phyloP scores from a whole-genome alignment of 1,140 invertebrate genomes.

The Psilanteris sp. region DNA sequence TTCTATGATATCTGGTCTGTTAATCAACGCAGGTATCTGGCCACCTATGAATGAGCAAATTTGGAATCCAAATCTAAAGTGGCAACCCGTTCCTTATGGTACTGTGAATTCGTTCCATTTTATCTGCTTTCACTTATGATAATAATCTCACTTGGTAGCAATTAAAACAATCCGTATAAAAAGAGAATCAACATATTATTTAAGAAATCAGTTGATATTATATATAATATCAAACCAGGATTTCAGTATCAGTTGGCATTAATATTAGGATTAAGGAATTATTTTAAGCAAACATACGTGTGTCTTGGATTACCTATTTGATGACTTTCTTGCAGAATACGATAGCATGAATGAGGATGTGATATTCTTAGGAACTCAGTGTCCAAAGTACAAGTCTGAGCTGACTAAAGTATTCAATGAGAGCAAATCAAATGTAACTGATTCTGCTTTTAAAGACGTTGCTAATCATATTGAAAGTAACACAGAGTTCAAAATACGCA shows the following conservation, averaged over 20 bases:
- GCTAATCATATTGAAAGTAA: constrained; percentile 58
- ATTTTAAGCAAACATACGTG: too few species aligned
- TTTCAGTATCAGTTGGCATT: too few species aligned
- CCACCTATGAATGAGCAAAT: constrained; percentile 74
- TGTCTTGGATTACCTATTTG: too few species aligned
- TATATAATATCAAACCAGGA: too few species aligned
- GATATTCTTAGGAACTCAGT: constrained; percentile 69
- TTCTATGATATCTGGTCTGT: constrained; percentile 81
- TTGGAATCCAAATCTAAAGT: constrained; percentile 77
- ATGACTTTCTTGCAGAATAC: constrained; percentile 69
- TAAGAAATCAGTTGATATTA: too few species aligned
- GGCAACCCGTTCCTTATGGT: constrained; percentile 82
- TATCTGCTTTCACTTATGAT: constrained; percentile 8
- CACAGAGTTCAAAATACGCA: constrained; percentile 58
- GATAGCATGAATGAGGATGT: constrained; percentile 48
- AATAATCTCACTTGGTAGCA: not conserved
- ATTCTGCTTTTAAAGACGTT: constrained; percentile 38
- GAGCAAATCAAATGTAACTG: not conserved
- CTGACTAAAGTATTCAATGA: constrained; percentile 32
- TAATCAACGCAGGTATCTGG: constrained; percentile 81
- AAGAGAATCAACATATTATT: too few species aligned
- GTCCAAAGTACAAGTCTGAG: constrained; percentile 67
- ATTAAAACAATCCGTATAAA: constrained; percentile 10
- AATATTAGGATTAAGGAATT: too few species aligned
- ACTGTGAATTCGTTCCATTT: constrained; percentile 9